phyloP scores from a whole-genome alignment of 2,888 invertebrate species.

The Cinara cedri region DNA sequence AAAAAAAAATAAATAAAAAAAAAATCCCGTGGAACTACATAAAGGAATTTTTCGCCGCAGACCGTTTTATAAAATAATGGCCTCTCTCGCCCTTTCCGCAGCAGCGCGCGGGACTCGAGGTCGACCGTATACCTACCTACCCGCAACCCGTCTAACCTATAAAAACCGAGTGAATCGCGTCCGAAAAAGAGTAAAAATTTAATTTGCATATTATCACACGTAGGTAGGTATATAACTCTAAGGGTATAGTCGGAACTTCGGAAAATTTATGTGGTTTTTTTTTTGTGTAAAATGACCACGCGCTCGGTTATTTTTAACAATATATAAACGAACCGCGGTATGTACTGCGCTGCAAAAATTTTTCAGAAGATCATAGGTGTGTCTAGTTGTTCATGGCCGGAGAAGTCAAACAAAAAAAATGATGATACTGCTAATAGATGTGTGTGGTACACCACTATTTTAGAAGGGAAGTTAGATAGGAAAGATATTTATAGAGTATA shows the following conservation, averaged over 20 bases:
- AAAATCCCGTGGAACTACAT: slow-evolving; percentile 26
- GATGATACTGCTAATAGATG: too few relatives aligned
- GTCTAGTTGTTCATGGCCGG: too few relatives aligned
- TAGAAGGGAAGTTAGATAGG: too few relatives aligned
- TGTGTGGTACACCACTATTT: too few relatives aligned
- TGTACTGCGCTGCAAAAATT: too few relatives aligned
- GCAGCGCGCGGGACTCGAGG: too few relatives aligned
- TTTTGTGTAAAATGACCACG: too few relatives aligned
- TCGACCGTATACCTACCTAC: not conserved
- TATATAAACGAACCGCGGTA: too few relatives aligned
- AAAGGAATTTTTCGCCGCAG: slow-evolving; percentile 36
- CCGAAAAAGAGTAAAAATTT: slow-evolving; percentile 23
- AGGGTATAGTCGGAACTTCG: not conserved
- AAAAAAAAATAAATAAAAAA: slow-evolving; percentile 14
- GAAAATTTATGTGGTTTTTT: not conserved
- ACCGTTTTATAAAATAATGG: slow-evolving; percentile 25
- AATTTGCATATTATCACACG: slow-evolving; percentile 18
- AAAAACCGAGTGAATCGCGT: slow-evolving; percentile 21
- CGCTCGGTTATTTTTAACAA: too few relatives aligned
- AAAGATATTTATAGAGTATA: too few relatives aligned
- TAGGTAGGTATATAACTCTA: not conserved
- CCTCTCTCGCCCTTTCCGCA: not conserved
- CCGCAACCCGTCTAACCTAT: not conserved
- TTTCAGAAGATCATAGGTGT: too few relatives aligned
- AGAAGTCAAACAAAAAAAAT: too few relatives aligned